Evolutionary conservation across 2,888 invertebrate genomes (phyloP), one percentile per base, ranked within the genome.

Genomic region (Orchesella flavescens): DNA sequence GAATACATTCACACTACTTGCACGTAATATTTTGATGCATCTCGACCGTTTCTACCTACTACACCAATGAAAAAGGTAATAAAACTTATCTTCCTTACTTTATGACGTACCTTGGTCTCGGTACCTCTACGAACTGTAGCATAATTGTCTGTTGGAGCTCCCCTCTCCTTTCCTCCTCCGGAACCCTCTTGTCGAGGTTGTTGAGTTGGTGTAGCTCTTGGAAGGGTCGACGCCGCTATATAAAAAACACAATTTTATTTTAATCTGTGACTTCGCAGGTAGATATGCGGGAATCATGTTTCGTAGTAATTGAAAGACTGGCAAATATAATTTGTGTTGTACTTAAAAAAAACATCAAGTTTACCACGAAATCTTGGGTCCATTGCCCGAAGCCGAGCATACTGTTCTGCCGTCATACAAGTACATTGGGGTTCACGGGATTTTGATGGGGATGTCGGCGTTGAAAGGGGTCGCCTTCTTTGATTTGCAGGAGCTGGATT

Each of bases 371-470:
- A 95, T 91, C 95, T 92, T 23, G 95, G 94, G 91, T 96, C 95
- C 91, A 95, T 95, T 83, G 94, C 94, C 89, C 96, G 93, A 88
- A 97, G 92, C 89, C 96, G 93, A 87, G 95, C 95, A 90, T 95
- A 95, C 91, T 97, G 97, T 91, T 97, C 97, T 89, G 96, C 94
- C 81, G 96, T 94, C 97, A 97, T 97, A 71, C 97, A 97, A 87
- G 97, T 97, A 92, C 97, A 97, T 90, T 97, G 97, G 63, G 96
- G 95, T 91, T 97, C 97, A 86, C 90, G 88, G 84, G 94, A 93
- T 89, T 95, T 92, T 89, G 95, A 96, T 75, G 97, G 97, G 87
- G 97, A 97, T 24, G 97, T 97, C 69, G 97, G 97, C 63, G 97
- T 98, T 89, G 97, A 97, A 88, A 96, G 92, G 71, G 96, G 96